Evolutionary conservation across 35 echinoderm and acorn worm species (phyloP).

Genomic region (Anneissia japonica): DNA sequence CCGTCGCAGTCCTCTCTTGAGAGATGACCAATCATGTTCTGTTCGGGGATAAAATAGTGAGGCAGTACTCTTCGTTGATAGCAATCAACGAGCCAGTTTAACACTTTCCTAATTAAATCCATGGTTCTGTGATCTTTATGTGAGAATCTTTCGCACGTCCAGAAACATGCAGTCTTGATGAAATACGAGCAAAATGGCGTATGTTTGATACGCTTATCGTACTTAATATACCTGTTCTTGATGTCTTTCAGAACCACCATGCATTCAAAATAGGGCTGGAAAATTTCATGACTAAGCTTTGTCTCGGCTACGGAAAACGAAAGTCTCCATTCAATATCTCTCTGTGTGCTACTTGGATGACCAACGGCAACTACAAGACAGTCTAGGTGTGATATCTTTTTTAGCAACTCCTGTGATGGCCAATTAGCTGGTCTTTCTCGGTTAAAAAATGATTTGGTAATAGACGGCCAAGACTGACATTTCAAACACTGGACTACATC

Average conservation of each 20-base stretch:
- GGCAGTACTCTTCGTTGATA: background rate
- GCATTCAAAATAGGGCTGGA: background rate
- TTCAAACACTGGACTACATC: background rate
- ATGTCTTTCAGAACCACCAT: background rate
- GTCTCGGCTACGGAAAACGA: background rate
- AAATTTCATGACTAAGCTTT: background rate
- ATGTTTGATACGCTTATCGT: background rate
- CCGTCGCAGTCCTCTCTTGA: background rate
- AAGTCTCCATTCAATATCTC: background rate
- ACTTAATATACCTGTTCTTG: background rate
- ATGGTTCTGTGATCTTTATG: background rate
- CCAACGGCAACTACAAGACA: background rate
- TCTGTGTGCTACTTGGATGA: background rate
- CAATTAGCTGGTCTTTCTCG: background rate
- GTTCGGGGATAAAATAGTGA: background rate
- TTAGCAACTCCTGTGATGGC: background rate
- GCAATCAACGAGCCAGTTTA: background rate
- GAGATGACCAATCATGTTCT: background rate
- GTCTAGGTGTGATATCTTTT: background rate
- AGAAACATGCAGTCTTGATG: background rate
- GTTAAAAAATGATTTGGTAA: background rate
- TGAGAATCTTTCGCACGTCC: background rate
- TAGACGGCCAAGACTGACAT: background rate
- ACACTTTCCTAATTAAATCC: background rate
- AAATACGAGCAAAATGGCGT: background rate